Conservation (phyloP, 2,888 invertebrate genomes). For the Chalcis sispes region DNA sequence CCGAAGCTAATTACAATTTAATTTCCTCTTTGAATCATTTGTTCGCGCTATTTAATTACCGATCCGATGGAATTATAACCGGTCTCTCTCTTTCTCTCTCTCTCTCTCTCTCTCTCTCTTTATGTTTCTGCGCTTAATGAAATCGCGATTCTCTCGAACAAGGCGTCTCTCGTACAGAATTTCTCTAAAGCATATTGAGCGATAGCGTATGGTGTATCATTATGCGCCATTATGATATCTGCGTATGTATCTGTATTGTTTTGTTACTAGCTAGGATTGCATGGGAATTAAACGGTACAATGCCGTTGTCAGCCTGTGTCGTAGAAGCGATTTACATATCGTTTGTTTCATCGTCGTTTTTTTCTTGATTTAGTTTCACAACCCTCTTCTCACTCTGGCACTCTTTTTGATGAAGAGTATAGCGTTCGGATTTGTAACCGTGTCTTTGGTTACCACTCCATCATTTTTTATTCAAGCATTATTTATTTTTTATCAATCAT, state of each 20-base stretch:
- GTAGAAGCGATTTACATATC: slow-evolving; percentile 36
- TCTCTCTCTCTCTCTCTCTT: too few species aligned
- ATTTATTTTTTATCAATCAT: too few species aligned
- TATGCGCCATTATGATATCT: slow-evolving; percentile 30
- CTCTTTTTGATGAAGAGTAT: too few species aligned
- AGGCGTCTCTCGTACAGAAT: too few species aligned
- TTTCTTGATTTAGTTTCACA: too few species aligned
- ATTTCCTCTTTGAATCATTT: too few species aligned
- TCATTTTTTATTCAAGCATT: too few species aligned
- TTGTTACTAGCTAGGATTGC: too few species aligned
- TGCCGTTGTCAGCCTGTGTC: neutral
- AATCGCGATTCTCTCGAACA: neutral
- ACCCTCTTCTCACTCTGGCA: too few species aligned
- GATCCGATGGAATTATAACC: neutral
- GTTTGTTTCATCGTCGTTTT: slow-evolving; percentile 9
- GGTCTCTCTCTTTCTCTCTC: neutral
- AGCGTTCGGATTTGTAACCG: neutral
- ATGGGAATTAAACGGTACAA: neutral
- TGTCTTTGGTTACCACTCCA: neutral
- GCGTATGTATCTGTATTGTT: slow-evolving; percentile 26
- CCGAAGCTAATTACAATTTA: too few species aligned
- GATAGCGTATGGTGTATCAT: slow-evolving; percentile 27
- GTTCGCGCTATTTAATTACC: too few species aligned
- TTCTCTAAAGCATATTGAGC: neutral
- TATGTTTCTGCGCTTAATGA: neutral